Conservation (phyloP, 2,797 vertebrate species). For the Cossypha heuglini region DNA sequence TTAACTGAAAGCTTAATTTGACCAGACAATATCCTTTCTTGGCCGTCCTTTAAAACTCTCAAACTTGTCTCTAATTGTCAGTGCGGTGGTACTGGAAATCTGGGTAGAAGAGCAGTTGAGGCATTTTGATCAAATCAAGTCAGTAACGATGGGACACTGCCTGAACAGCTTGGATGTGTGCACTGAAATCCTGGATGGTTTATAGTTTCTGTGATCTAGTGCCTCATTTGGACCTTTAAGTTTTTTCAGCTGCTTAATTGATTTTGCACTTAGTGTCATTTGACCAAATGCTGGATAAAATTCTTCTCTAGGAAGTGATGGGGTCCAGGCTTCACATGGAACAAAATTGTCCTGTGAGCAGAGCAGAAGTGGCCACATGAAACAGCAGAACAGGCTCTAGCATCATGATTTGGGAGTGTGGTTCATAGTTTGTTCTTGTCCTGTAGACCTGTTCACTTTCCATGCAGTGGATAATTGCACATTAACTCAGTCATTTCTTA, state of each 20-base stretch:
- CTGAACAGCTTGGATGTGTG: background rate
- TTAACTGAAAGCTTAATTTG: slow-evolving; percentile 16
- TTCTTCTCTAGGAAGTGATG: background rate
- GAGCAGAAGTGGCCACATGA: background rate
- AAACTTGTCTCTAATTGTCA: background rate
- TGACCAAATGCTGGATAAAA: background rate
- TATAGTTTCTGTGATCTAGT: background rate
- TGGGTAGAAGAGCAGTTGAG: background rate
- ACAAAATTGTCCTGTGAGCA: background rate
- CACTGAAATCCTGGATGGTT: background rate
- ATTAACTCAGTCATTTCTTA: background rate
- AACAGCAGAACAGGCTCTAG: background rate
- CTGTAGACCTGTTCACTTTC: background rate
- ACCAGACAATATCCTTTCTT: background rate
- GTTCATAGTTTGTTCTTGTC: background rate
- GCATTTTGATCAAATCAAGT: background rate
- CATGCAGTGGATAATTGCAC: background rate
- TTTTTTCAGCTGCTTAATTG: background rate
- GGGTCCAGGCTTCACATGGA: background rate
- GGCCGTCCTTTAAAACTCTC: background rate
- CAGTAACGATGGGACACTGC: background rate
- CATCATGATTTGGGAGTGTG: background rate
- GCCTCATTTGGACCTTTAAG: background rate
- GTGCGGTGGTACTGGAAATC: background rate
- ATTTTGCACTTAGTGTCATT: background rate